phyloP scores from a whole-genome alignment of 2,113 vertebrate genomes.

The Pituophis catenifer region DNA sequence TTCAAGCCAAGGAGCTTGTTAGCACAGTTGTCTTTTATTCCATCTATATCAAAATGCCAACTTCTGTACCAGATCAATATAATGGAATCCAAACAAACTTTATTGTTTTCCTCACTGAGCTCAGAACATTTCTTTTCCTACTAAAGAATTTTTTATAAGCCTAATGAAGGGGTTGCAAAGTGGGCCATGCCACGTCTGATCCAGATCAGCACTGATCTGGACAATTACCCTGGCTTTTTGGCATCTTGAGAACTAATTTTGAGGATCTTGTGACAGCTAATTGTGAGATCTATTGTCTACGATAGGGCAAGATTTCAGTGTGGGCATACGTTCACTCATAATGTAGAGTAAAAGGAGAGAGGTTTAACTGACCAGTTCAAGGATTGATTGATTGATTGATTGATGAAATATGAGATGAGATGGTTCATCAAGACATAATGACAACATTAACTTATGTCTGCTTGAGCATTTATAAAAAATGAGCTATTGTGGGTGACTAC shows the following conservation, averaged over 20 bases:
- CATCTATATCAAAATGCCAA: neutral
- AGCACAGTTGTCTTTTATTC: neutral
- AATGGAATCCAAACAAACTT: neutral
- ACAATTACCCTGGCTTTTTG: neutral
- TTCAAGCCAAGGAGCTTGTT: neutral
- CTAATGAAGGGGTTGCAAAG: neutral
- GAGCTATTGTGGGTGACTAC: neutral
- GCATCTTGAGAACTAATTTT: neutral
- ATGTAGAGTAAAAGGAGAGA: neutral
- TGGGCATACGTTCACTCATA: neutral
- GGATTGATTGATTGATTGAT: neutral
- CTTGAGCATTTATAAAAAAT: neutral
- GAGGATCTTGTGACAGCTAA: neutral
- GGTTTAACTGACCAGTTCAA: neutral
- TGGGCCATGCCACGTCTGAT: neutral
- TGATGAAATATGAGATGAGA: neutral
- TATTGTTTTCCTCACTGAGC: neutral
- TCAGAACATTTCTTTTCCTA: neutral
- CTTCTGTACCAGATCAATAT: neutral
- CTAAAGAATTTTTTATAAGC: neutral
- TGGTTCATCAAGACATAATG: neutral
- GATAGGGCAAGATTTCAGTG: neutral
- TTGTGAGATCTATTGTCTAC: neutral
- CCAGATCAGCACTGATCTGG: neutral
- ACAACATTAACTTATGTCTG: neutral